Percentiles rank a stretch among this genome's conserved stretches.
These are phyloP conservation scores for Oreocharis arfaki DNA, from an alignment of 2,113 vertebrate genomes.

Conservation along the genomic window DNA sequence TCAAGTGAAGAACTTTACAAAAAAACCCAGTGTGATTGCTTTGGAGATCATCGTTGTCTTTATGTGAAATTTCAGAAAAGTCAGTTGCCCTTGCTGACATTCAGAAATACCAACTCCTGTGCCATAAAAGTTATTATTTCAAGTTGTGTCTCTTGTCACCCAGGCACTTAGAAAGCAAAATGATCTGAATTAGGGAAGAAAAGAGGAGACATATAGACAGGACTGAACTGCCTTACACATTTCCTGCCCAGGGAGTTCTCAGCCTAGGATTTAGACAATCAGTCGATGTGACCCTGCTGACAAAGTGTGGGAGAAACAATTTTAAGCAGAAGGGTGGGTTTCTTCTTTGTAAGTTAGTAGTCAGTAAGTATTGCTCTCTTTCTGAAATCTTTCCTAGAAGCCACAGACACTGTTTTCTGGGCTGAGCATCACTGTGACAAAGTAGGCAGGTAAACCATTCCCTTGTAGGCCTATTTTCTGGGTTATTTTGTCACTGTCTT, in stretches of 20 bases:
- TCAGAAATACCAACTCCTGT: neutral
- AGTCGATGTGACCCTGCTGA: neutral
- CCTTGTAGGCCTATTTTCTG: neutral
- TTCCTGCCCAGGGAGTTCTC: neutral
- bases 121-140: neutral
- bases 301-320: neutral
- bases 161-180: neutral
- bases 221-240: neutral
- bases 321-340: neutral
- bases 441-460: conserved; percentile 7
- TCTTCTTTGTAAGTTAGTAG: neutral
- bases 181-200: neutral
- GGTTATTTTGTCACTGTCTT: conserved; percentile 41
- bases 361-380: neutral
- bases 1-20: neutral
- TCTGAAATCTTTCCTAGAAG: neutral
- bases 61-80: neutral
- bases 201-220: neutral
- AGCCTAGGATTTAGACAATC: neutral
- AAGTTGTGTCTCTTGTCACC: neutral
- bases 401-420: neutral
- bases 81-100: neutral
- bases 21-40: neutral
- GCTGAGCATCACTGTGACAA: neutral
- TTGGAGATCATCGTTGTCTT: neutral